Percentiles rank a stretch among this genome's conserved stretches.
These are phyloP conservation scores for Cephus rjabovi DNA, from an alignment of 2,888 invertebrate genomes.

Conservation along the genomic window DNA sequence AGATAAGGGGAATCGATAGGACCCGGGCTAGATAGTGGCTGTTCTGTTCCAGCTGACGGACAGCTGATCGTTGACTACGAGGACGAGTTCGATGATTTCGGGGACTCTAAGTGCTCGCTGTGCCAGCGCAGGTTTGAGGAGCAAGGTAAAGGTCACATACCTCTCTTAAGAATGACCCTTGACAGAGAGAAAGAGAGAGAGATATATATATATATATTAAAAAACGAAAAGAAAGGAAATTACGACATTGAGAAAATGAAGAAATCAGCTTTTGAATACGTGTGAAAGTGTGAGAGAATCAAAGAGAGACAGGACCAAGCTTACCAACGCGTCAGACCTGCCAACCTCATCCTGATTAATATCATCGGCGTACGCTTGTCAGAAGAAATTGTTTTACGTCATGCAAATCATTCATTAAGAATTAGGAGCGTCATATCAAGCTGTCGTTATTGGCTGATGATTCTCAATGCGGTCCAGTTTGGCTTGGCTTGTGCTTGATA, in stretches of 20 bases:
- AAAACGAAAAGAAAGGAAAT: conserved; percentile 9
- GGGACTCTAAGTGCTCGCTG: conserved; percentile 77
- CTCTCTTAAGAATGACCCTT: conserved; percentile 17
- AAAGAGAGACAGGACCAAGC: conserved; percentile 60
- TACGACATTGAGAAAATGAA: background rate
- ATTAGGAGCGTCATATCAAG: background rate
- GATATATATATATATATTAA: conserved; percentile 2
- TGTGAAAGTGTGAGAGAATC: conserved; percentile 25
- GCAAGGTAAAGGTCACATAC: conserved; percentile 73
- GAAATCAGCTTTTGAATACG: background rate
- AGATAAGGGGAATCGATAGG: conserved; percentile 21
- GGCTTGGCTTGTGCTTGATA: background rate
- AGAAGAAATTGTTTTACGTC: background rate
- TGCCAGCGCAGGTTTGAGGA: conserved; percentile 83
- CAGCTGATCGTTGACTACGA: conserved; percentile 75
- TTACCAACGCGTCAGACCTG: conserved; percentile 48
- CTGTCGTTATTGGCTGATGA: background rate
- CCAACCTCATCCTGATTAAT: conserved; percentile 15
- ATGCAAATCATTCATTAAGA: background rate
- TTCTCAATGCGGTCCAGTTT: background rate
- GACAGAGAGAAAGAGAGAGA: conserved; percentile 9
- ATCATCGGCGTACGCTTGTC: background rate
- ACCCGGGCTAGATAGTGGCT: conserved; percentile 65
- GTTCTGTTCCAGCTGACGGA: conserved; percentile 75
- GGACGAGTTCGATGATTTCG: conserved; percentile 67